Percentiles rank a stretch among this genome's conserved stretches.
phyloP scores from a whole-genome alignment of 2,888 invertebrate species.

The Pristionchus entomophagus region DNA sequence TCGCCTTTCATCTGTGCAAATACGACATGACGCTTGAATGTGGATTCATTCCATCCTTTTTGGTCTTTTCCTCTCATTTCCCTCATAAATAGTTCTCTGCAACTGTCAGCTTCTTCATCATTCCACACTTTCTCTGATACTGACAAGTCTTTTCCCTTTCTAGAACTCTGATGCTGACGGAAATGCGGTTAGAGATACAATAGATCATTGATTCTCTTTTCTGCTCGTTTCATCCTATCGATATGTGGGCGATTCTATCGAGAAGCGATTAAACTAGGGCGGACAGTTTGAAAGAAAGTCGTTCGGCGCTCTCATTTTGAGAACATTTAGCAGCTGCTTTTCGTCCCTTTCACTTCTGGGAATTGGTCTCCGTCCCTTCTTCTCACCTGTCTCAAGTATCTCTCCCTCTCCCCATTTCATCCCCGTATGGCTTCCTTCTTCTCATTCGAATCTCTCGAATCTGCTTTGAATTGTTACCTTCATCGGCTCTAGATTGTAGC shows the following conservation, averaged over 20 bases:
- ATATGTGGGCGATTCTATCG: background rate
- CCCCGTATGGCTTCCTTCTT: background rate
- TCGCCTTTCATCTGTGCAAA: background rate
- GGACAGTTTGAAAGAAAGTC: background rate
- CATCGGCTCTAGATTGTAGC: background rate
- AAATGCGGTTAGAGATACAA: too few relatives aligned
- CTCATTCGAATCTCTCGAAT: background rate
- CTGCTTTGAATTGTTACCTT: background rate
- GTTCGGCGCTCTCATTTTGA: background rate
- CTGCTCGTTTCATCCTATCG: background rate
- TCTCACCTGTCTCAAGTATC: background rate
- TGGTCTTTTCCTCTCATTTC: background rate
- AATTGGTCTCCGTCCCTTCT: background rate
- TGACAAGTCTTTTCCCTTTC: background rate
- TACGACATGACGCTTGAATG: background rate
- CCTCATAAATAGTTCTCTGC: background rate
- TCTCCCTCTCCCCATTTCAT: background rate
- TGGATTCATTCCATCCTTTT: background rate
- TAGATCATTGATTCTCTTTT: background rate
- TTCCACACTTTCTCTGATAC: background rate
- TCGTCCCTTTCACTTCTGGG: background rate
- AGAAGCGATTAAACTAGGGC: background rate
- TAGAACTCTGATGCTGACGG: background rate
- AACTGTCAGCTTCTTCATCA: slow-evolving; percentile 1
- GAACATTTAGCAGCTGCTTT: background rate